phyloP scores from a whole-genome alignment of 2,797 vertebrate species.

The Margarornis squamiger region DNA sequence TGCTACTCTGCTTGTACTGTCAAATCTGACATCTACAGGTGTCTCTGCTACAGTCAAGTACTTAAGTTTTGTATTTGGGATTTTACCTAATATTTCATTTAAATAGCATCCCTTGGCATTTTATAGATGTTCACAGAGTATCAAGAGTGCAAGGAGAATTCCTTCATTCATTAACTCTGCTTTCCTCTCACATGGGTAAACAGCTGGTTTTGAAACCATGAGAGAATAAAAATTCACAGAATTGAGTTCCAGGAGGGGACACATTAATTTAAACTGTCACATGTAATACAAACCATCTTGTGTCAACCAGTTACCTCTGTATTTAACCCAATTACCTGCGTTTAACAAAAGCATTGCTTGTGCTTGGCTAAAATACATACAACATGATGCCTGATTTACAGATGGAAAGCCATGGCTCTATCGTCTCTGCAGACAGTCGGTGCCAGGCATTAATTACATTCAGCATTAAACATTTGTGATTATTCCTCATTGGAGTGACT shows the following conservation, averaged over 20 bases:
- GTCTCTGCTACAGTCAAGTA: background rate
- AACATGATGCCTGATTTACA: background rate
- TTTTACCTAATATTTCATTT: background rate
- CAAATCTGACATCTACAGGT: background rate
- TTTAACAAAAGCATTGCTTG: background rate
- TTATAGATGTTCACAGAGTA: background rate
- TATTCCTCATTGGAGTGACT: background rate
- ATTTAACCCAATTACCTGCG: background rate
- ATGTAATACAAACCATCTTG: background rate
- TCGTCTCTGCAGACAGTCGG: rapidly evolving
- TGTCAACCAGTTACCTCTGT: background rate
- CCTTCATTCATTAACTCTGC: background rate
- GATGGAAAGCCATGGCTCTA: background rate
- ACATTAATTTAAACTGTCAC: background rate
- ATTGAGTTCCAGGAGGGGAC: background rate
- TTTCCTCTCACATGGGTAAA: background rate
- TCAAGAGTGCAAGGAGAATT: background rate
- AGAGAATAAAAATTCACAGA: background rate
- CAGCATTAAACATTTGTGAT: background rate
- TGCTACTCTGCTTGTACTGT: background rate
- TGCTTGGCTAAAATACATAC: background rate
- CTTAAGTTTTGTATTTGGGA: background rate
- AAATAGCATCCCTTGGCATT: background rate
- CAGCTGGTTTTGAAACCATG: background rate
- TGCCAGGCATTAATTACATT: background rate